Evolutionary conservation across 2,113 vertebrate species (phyloP), one percentile per base, ranked within the genome.

Genomic region (Oreamnos americanus): DNA sequence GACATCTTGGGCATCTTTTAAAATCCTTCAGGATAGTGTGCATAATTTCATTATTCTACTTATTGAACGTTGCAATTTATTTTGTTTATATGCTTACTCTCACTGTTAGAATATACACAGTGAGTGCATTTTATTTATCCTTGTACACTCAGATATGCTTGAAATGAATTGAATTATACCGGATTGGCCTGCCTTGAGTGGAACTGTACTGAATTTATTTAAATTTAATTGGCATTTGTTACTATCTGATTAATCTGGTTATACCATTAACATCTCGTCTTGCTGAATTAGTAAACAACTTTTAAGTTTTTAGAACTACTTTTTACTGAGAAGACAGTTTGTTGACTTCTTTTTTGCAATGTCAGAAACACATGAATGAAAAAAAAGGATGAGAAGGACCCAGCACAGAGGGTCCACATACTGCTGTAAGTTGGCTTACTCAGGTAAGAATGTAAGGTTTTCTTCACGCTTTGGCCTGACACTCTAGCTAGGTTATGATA

Each of bases 221-320:
- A 91, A 71, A 91, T 97, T 88, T 97, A 82, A 97, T 85, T 83
- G 91, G 36, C 43, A 96, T 17, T n/a, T 87, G 43, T 79, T 89
- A 89, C n/a, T n/a, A 94, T 89, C 45, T 83, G 39, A 84, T 95
- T 85, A 90, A 87, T 86, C 89, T 39, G 57, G 19, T 60, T 96
- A 36, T 23, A 26, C 74, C 62, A 83, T 39, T 51, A 96, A 89
- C 17, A 83, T 86, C 58, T n/a, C 43, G 10, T 81, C 39, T 96
- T 92, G 79, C 36, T 84, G 84, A 97, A 53, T 82, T 96, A 91
- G 62, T 53, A 62, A 83, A 96, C 71, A 16, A 71, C 11, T 84
- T 90, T 87, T 47, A 91, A 91, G 55, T 81, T 96, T 97, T 64
- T 83, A 84, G 15, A 93, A 92, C 2, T 14, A 55, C 25, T 83